phyloP scores from a whole-genome alignment of 1,140 invertebrate genomes.

The Hyles vespertilio region DNA sequence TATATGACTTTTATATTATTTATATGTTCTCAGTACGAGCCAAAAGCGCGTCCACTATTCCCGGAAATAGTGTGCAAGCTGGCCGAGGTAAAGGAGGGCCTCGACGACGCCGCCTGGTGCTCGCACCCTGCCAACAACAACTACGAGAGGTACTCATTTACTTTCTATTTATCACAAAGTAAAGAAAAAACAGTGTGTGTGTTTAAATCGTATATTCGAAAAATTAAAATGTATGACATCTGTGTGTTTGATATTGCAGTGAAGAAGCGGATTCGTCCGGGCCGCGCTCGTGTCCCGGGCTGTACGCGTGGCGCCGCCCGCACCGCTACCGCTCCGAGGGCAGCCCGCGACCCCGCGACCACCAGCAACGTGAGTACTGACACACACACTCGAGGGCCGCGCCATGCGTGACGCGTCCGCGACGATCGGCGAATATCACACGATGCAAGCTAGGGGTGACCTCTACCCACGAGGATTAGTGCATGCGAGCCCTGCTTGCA shows the following conservation, averaged over 20 bases:
- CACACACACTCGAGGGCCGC: too few relatives aligned
- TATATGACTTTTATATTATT: background rate
- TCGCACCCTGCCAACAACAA: conserved; percentile 44
- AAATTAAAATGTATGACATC: background rate
- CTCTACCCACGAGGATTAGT: too few relatives aligned
- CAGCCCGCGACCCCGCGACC: conserved; percentile 26
- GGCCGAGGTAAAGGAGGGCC: conserved; percentile 63
- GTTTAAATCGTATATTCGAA: too few relatives aligned
- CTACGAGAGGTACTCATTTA: conserved; percentile 39
- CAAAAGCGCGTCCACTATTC: conserved; percentile 89
- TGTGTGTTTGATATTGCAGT: conserved; percentile 16
- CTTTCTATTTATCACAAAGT: background rate
- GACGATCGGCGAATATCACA: too few relatives aligned
- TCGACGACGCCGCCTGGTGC: conserved; percentile 60
- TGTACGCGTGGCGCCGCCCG: conserved; percentile 52
- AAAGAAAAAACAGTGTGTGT: background rate
- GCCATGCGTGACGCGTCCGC: too few relatives aligned
- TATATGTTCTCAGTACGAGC: conserved; percentile 82
- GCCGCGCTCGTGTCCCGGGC: conserved; percentile 53
- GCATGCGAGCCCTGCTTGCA: too few relatives aligned
- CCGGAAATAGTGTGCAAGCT: conserved; percentile 83
- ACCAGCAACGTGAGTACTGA: conserved; percentile 29
- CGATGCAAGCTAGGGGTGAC: too few relatives aligned
- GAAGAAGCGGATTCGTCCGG: conserved; percentile 58
- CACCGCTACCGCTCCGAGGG: conserved; percentile 42